A percentile compares a stretch with the other conserved stretches of the same genome.
These are phyloP conservation scores for Miniopterus natalensis DNA, from an alignment of 2,113 vertebrate genomes.

Conservation along the genomic window DNA sequence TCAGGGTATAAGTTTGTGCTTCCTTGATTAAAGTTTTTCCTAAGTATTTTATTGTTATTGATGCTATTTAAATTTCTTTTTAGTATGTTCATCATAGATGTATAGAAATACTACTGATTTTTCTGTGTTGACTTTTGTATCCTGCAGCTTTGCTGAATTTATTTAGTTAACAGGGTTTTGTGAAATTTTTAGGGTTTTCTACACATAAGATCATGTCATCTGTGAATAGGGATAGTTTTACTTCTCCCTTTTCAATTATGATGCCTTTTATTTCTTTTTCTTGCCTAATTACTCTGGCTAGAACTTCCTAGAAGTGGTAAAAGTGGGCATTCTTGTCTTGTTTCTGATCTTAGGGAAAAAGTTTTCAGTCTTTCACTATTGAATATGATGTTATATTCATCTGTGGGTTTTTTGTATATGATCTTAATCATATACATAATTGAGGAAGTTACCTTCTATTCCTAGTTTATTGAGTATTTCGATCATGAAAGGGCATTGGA, in stretches of 20 bases:
- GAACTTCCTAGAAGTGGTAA: neutral
- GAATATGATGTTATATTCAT: neutral
- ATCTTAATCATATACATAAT: neutral
- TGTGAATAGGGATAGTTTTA: neutral
- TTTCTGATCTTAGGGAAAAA: neutral
- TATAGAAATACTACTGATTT: neutral
- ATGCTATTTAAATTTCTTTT: neutral
- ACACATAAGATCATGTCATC: neutral
- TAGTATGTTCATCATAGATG: neutral
- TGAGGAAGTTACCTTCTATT: neutral
- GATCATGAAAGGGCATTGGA: neutral
- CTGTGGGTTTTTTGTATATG: neutral
- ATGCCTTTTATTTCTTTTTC: neutral
- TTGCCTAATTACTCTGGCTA: neutral
- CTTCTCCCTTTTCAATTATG: neutral
- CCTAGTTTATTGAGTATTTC: neutral
- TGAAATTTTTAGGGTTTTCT: neutral
- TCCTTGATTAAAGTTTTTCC: neutral
- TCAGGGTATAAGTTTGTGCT: neutral
- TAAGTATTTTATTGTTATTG: slow-evolving; percentile 8
- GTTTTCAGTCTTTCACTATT: neutral
- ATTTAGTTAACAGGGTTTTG: neutral
- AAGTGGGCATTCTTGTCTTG: neutral
- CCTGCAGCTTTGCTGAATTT: neutral
- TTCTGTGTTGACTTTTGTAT: neutral